Evolutionary conservation across 2,888 invertebrate genomes (phyloP).

Genomic region (Cantharis lateralis): DNA sequence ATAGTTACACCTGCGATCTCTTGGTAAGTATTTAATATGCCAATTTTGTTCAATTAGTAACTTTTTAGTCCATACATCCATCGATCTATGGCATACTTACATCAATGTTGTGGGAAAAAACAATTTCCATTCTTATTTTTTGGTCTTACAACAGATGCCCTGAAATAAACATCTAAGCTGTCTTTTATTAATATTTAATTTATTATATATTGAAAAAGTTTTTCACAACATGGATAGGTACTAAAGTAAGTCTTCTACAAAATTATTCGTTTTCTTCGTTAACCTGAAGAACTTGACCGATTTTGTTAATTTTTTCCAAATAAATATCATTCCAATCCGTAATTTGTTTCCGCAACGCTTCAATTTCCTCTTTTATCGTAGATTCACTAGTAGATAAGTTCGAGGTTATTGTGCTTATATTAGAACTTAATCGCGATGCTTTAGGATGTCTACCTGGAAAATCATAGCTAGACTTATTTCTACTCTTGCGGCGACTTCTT

Average conservation of each 20-base stretch:
- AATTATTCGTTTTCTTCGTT: not conserved
- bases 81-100: too few relatives aligned
- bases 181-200: not conserved
- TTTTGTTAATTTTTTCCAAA: conserved; percentile 40
- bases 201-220: not conserved
- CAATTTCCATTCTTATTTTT: too few relatives aligned
- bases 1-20: conserved; percentile 67
- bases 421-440: conserved; percentile 41
- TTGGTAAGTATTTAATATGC: conserved; percentile 73
- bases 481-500: conserved; percentile 12
- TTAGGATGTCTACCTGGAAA: conserved; percentile 31
- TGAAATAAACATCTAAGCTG: not conserved
- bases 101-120: too few relatives aligned
- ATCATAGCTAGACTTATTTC: conserved; percentile 6
- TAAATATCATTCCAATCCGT: conserved; percentile 41
- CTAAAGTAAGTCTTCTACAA: not conserved
- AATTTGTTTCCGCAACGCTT: conserved; percentile 41
- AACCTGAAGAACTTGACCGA: conserved; percentile 1
- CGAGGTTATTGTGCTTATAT: conserved; percentile 24
- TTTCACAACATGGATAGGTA: not conserved
- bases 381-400: conserved; percentile 19
- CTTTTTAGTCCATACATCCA: too few relatives aligned
- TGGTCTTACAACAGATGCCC: too few relatives aligned
- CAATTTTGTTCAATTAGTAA: too few relatives aligned
- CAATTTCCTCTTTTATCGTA: conserved; percentile 35